Evolutionary conservation across 2,797 vertebrate genomes (phyloP), one percentile per base, ranked within the genome.

Genomic region (Phyllotis vaccarum): DNA sequence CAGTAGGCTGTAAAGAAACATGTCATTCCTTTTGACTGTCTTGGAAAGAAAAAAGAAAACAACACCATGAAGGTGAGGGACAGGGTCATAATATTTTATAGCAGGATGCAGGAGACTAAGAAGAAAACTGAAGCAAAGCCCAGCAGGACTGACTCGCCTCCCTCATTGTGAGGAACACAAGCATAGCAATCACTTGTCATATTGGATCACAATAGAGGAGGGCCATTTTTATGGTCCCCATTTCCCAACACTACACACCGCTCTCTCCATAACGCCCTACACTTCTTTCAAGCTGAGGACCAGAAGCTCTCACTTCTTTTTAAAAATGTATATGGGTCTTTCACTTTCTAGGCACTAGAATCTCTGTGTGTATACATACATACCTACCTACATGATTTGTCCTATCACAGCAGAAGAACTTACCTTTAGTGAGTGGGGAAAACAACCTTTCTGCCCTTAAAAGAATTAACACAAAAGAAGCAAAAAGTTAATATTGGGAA

Each of bases 51-150:
- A 91, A 96, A 88, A 81, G 64, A 92, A 96, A 96, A 91, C 78
- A 98, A 99, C 98, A 98, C 98, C 99, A 99, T 99, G 99, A 99
- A 99, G 98, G 60, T 97, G 54, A 96, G 90, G 49, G 76, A 16
- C 96, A 95, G 99, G 99, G 99, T 99, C 99, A 99, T 99, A 99
- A 99, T 99, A 99, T 99, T 99, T 99, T 99, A 99, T 99, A 99
- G 99, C 99, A 99, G 99, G 99, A 99, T 99, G 99, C 99, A 98
- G 99, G 98, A 99, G 99, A 99, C 98, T 99, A 99, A 99, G 97
- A 98, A 99, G 98, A 99, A 99, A 99, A 99, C 99, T 97, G 98
- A 96, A 98, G 99, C 97, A 99, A 99, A 99, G 98, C 98, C 99
- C 99, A 99, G 99, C 99, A 99, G 99, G 99, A 98, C 98, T 98